phyloP scores from a whole-genome alignment of 2,888 invertebrate genomes.

The Nymphalis c-album region DNA sequence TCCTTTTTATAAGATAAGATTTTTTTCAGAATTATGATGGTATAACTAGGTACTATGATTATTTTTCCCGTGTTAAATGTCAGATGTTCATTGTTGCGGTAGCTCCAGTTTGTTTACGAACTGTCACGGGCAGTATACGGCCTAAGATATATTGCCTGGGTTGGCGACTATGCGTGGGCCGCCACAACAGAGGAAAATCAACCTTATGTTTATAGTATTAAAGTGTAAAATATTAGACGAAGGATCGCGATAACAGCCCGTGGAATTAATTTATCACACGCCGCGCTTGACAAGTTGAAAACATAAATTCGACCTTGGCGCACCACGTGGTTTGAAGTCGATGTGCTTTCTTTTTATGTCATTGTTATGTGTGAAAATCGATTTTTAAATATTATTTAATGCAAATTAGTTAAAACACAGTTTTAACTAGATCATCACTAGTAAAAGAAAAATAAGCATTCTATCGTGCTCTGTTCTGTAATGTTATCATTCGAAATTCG shows the following conservation, averaged over 20 bases:
- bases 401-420: background rate
- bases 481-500: too few species aligned
- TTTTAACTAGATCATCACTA: background rate
- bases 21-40: constrained; percentile 40
- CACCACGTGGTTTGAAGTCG: constrained; percentile 78
- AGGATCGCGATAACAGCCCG: constrained; percentile 71
- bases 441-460: too few species aligned
- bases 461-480: too few species aligned
- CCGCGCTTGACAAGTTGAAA: constrained; percentile 82
- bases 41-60: constrained; percentile 32
- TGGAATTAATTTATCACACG: constrained; percentile 83
- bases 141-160: constrained; percentile 82
- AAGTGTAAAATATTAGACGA: constrained; percentile 45
- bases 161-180: constrained; percentile 80
- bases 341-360: constrained; percentile 55
- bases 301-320: constrained; percentile 82
- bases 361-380: constrained; percentile 44
- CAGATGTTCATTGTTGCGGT: constrained; percentile 74
- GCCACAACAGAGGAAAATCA: constrained; percentile 48
- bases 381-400: constrained; percentile 39
- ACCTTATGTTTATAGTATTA: constrained; percentile 45
- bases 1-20: constrained; percentile 42
- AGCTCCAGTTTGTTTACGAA: constrained; percentile 82
- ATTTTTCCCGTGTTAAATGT: constrained; percentile 30
- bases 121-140: constrained; percentile 82